Percentiles rank a stretch among this genome's conserved stretches.
Evolutionary conservation across 1,140 invertebrate genomes (phyloP).

Genomic region (Drosophila malerkotliana): DNA sequence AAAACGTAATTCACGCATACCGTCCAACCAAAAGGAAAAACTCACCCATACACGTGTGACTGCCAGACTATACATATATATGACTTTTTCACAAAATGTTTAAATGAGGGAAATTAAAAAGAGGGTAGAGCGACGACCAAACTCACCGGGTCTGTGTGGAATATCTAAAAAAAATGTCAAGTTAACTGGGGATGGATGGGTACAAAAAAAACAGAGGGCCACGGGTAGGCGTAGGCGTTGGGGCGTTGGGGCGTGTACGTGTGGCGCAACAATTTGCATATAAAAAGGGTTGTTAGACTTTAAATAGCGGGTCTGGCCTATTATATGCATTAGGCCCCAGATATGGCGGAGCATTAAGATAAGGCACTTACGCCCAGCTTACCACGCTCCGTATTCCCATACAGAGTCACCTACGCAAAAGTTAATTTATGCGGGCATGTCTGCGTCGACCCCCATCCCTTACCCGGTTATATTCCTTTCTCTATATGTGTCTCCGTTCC

Average conservation of each 20-base stretch:
- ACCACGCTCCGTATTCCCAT: conserved; percentile 43
- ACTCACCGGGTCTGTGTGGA: conserved; percentile 30
- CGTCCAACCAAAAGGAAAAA: conserved; percentile 19
- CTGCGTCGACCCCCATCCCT: conserved; percentile 4
- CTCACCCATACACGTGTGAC: conserved; percentile 20
- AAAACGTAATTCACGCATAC: conserved; percentile 42
- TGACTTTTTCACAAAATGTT: conserved; percentile 66
- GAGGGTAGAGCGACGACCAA: conserved; percentile 4
- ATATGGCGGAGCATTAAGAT: conserved; percentile 77
- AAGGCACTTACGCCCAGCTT: conserved; percentile 77
- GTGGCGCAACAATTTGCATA: conserved; percentile 80
- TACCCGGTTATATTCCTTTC: background rate
- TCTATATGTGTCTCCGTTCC: conserved; percentile 5
- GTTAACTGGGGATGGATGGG: conserved; percentile 33
- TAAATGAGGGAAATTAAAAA: conserved; percentile 76
- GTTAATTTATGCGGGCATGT: conserved; percentile 78
- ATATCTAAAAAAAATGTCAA: conserved; percentile 73
- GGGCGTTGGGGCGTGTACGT: conserved; percentile 65
- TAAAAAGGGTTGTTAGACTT: conserved; percentile 82
- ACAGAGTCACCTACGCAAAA: conserved; percentile 52
- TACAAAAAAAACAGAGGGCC: conserved; percentile 1
- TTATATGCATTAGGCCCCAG: conserved; percentile 78
- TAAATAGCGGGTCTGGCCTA: conserved; percentile 77
- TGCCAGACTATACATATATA: conserved; percentile 9
- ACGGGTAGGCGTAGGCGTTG: conserved; percentile 23